Conservation (phyloP, 2,113 vertebrate genomes). For the Nesospiza acunhae region DNA sequence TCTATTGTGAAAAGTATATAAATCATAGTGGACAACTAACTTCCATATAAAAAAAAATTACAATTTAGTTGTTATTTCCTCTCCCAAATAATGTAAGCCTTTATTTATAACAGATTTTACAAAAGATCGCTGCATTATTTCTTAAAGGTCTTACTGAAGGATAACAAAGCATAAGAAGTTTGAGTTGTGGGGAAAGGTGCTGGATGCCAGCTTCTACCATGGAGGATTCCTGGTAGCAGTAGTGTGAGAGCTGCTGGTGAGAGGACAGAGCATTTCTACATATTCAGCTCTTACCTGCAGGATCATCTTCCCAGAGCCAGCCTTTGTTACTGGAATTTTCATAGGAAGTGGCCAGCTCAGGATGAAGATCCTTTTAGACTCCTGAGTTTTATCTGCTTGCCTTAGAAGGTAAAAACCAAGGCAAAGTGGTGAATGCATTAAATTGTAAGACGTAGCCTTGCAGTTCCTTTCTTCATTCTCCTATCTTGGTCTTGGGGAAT, state of each 20-base stretch:
- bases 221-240: not conserved
- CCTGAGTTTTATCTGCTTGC: not conserved
- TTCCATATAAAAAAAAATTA: not conserved
- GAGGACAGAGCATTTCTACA: not conserved
- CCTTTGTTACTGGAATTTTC: not conserved
- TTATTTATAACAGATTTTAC: not conserved
- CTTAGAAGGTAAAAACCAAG: not conserved
- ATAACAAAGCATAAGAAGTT: not conserved
- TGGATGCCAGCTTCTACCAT: not conserved
- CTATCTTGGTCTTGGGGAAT: not conserved
- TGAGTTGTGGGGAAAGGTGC: not conserved
- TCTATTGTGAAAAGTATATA: not conserved
- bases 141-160: not conserved
- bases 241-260: not conserved
- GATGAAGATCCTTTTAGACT: not conserved
- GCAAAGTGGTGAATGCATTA: not conserved
- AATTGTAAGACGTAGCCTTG: not conserved
- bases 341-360: not conserved
- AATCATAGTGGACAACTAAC: not conserved
- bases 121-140: not conserved
- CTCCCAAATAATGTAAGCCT: not conserved
- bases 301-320: not conserved
- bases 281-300: not conserved
- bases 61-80: not conserved
- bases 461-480: not conserved